A percentile compares a stretch with the other conserved stretches of the same genome.
Evolutionary conservation across 2,888 invertebrate species (phyloP).

Genomic region (Cordilura impudica): DNA sequence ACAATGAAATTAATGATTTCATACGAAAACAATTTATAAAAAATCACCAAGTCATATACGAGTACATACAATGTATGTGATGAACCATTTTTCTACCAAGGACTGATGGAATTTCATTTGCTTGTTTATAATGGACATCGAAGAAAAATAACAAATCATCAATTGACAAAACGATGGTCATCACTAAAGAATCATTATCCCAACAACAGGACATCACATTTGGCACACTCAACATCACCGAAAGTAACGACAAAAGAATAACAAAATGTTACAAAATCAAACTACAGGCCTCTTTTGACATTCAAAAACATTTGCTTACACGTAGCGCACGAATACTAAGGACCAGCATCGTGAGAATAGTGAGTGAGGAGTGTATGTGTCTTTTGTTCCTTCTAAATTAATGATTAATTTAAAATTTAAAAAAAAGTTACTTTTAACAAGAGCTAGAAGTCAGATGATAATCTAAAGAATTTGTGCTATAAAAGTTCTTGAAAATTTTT

Average conservation of each 20-base stretch:
- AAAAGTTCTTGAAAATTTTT: constrained; percentile 26
- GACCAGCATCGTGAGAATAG: constrained; percentile 4
- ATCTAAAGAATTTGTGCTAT: not conserved
- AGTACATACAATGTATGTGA: constrained; percentile 1
- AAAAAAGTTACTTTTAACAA: not conserved
- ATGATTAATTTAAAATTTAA: constrained; percentile 32
- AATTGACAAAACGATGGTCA: constrained; percentile 73
- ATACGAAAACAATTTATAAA: constrained; percentile 40
- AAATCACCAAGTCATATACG: constrained; percentile 56
- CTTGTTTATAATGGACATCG: constrained; percentile 31
- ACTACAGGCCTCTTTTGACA: constrained; percentile 6
- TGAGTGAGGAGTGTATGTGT: constrained; percentile 18
- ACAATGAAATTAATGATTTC: constrained; percentile 71
- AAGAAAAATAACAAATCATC: constrained; percentile 70
- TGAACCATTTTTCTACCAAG: too few relatives aligned
- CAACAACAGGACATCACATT: constrained; percentile 71
- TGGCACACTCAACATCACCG: constrained; percentile 31
- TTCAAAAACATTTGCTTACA: constrained; percentile 6
- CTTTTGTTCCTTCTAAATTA: not conserved
- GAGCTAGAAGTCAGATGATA: constrained; percentile 3
- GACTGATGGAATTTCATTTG: constrained; percentile 35
- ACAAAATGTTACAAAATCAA: constrained; percentile 33
- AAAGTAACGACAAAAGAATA: not conserved
- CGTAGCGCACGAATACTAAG: constrained; percentile 9
- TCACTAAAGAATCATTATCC: constrained; percentile 72